Conservation (phyloP, 2,888 invertebrate genomes). For the Hydrotaea cyrtoneurina region DNA sequence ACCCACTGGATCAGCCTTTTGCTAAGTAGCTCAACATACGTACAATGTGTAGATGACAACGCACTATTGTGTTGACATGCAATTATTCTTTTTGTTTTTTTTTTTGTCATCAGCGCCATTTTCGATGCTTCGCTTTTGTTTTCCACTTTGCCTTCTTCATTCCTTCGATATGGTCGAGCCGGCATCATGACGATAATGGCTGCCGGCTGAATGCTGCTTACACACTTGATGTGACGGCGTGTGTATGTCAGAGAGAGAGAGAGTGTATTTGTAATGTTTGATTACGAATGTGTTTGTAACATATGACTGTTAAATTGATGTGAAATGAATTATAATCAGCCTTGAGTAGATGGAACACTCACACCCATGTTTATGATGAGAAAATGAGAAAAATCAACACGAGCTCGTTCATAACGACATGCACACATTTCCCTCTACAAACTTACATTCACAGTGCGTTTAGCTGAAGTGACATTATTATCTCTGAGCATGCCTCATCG, state of each 20-base stretch:
- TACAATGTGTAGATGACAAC: conserved; percentile 47
- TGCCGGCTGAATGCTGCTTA: not conserved
- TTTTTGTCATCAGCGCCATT: not conserved
- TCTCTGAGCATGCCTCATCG: conserved; percentile 2
- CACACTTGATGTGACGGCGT: not conserved
- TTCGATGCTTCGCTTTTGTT: not conserved
- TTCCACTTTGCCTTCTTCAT: not conserved
- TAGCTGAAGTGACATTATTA: conserved; percentile 25
- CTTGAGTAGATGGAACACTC: not conserved
- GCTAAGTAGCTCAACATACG: not conserved
- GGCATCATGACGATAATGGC: conserved; percentile 20
- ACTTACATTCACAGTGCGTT: conserved; percentile 4
- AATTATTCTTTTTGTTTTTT: conserved; percentile 38
- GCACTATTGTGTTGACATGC: conserved; percentile 57
- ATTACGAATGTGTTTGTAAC: conserved; percentile 21
- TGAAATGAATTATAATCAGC: conserved; percentile 53
- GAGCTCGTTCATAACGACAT: too few relatives aligned
- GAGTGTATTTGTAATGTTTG: not conserved
- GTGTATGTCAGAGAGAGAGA: not conserved
- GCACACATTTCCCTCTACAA: not conserved
- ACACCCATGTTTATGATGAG: not conserved
- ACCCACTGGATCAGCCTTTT: not conserved
- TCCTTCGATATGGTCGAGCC: not conserved
- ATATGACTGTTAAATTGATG: conserved; percentile 43
- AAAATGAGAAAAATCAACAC: too few relatives aligned